Conservation (phyloP, 2,888 invertebrate genomes). For the Julus scanicus region DNA sequence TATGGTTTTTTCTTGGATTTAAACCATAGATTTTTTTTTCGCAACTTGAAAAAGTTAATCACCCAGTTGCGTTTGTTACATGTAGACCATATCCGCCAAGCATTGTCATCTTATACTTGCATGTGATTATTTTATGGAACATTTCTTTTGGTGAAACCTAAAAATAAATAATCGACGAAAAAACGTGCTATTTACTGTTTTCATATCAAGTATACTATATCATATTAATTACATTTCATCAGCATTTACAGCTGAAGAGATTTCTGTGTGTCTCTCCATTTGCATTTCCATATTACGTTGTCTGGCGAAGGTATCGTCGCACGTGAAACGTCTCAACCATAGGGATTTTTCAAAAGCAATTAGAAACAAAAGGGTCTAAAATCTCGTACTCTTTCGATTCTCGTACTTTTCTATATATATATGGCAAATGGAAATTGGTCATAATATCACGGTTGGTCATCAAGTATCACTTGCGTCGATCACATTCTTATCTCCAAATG, state of each 20-base stretch:
- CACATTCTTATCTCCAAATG: not conserved
- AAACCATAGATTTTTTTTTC: too few species aligned
- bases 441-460: conserved; percentile 32
- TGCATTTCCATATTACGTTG: not conserved
- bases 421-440: conserved; percentile 8
- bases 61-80: too few species aligned
- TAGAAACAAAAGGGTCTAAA: not conserved
- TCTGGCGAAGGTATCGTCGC: not conserved
- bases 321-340: not conserved
- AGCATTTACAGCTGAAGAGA: not conserved
- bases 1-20: too few species aligned
- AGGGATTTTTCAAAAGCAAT: not conserved
- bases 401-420: not conserved
- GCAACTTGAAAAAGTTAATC: too few species aligned
- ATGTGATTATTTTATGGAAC: not conserved
- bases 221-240: conserved; percentile 27
- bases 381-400: not conserved
- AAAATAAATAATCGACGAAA: not conserved
- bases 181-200: not conserved
- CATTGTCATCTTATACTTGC: not conserved
- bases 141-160: not conserved
- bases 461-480: not conserved
- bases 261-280: not conserved
- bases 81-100: not conserved
- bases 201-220: conserved; percentile 13